Conservation (phyloP, 1,140 invertebrate species). For the Papilio polyxenes region DNA sequence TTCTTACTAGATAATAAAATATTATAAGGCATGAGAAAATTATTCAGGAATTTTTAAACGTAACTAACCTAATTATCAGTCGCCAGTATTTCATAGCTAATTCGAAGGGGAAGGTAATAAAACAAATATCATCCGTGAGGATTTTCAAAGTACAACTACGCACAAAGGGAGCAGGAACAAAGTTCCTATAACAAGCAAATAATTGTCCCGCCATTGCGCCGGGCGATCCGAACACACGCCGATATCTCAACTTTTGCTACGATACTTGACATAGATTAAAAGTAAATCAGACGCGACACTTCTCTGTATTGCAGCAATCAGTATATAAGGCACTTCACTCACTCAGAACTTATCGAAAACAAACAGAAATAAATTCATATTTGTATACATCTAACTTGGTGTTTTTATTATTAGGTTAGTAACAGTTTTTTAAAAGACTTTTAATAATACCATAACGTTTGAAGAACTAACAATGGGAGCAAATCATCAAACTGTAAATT, state of each 20-base stretch:
- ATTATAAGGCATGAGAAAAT: neutral
- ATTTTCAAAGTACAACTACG: constrained; percentile 17
- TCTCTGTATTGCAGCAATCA: neutral
- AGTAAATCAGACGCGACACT: neutral
- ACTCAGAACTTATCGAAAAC: neutral
- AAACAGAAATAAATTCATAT: too few relatives aligned
- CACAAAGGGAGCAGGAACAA: constrained; percentile 40
- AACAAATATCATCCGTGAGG: constrained; percentile 29
- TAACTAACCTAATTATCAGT: neutral
- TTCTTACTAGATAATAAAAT: neutral
- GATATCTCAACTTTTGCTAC: constrained; percentile 31
- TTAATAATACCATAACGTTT: neutral
- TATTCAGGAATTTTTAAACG: too few relatives aligned
- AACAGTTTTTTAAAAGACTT: too few relatives aligned
- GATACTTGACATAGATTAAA: constrained; percentile 29
- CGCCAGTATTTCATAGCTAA: neutral
- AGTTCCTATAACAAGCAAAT: constrained; percentile 48
- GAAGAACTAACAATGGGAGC: constrained; percentile 7
- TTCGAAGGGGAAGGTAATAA: constrained; percentile 36
- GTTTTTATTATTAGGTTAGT: too few relatives aligned
- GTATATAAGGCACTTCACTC: neutral
- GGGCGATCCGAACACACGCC: constrained; percentile 3
- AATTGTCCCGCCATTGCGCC: constrained; percentile 43
- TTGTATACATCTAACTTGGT: too few relatives aligned
- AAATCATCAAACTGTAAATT: neutral